Conservation (phyloP, 2,888 invertebrate genomes). For the Orchesellides sinensis region DNA sequence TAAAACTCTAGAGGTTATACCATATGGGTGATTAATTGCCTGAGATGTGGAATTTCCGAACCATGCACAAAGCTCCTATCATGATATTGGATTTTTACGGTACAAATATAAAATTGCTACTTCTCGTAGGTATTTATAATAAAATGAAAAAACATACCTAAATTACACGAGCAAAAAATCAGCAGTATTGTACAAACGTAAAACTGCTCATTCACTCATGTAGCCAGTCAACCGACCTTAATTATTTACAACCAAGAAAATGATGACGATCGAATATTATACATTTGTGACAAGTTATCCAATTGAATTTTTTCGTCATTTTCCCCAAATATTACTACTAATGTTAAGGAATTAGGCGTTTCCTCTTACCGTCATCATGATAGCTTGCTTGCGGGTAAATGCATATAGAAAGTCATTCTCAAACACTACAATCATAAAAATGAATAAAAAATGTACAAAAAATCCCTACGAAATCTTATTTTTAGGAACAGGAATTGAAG, state of each 20-base stretch:
- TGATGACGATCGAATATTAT: constrained; percentile 25
- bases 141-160: background rate
- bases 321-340: constrained; percentile 39
- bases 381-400: constrained; percentile 32
- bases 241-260: constrained; percentile 51
- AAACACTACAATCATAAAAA: background rate
- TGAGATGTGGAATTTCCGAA: constrained; percentile 52
- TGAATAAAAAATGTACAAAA: constrained; percentile 9
- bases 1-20: constrained; percentile 20
- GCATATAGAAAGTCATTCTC: constrained; percentile 43
- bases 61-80: constrained; percentile 20
- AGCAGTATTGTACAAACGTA: background rate
- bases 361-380: constrained; percentile 40
- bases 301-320: constrained; percentile 52
- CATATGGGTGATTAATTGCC: constrained; percentile 54
- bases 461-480: background rate
- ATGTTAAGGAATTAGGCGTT: constrained; percentile 54
- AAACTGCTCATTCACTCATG: constrained; percentile 27
- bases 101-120: background rate
- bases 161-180: background rate
- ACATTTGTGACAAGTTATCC: constrained; percentile 43
- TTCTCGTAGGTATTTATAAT: constrained; percentile 7
- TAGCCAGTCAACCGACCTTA: constrained; percentile 32
- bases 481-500: background rate
- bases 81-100: constrained; percentile 6